These are phyloP conservation scores for Squalus acanthias DNA, from an alignment of 2,797 vertebrate species.

Conservation along the genomic window DNA sequence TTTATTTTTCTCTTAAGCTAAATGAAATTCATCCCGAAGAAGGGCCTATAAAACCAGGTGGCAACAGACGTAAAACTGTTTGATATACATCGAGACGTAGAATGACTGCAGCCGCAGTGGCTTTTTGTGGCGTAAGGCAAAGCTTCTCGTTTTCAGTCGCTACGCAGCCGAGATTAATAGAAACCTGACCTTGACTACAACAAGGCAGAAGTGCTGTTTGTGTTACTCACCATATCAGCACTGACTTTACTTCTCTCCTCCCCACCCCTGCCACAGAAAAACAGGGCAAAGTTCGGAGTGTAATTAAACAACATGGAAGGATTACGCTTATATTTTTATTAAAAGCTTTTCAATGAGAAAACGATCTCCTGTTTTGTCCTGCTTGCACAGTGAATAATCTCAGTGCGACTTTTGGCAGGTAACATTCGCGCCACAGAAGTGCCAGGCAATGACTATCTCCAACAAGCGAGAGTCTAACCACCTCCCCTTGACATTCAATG, in stretches of 20 bases:
- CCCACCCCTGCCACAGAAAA: too few relatives aligned
- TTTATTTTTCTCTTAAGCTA: background rate
- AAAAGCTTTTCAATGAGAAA: background rate
- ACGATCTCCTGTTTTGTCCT: background rate
- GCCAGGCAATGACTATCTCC: too few relatives aligned
- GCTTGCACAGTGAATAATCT: background rate
- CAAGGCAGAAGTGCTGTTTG: background rate
- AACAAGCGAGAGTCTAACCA: too few relatives aligned
- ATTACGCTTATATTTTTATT: background rate
- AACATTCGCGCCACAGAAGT: too few relatives aligned
- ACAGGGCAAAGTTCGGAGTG: background rate
- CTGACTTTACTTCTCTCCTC: background rate
- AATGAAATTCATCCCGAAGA: background rate
- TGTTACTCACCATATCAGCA: background rate
- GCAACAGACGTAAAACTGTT: slow-evolving; percentile 4
- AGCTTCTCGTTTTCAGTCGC: background rate
- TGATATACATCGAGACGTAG: background rate
- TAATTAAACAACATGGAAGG: background rate
- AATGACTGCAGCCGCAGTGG: background rate
- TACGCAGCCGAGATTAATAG: background rate
- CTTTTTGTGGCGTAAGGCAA: background rate
- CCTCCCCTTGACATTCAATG: too few relatives aligned
- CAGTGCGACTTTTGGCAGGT: background rate
- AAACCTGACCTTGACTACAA: background rate
- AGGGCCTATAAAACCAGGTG: background rate